Base-by-base conservation (phyloP, 2,888 invertebrate species). In the Tineola bisselliella region DNA sequence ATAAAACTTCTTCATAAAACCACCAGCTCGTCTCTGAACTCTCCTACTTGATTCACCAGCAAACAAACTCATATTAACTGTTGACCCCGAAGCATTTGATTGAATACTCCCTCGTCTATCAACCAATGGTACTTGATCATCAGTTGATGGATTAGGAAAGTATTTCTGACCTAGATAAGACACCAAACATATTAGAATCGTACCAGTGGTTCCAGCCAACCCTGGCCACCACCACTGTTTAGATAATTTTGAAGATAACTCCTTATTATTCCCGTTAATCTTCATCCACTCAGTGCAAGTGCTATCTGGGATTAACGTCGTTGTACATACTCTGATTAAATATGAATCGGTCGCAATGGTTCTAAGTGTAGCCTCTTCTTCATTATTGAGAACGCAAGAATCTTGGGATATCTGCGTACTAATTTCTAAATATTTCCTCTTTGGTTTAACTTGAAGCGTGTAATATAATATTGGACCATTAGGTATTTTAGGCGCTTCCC, bases 381-480 rank as follows among this genome's bases (percentile, higher is more conserved):
- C 30, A 31, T 52, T 60, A 52, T 48, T 62, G 10, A 44, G 25
- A 17, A 78, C 70, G 61, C 86, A 86, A 74, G 75, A 76, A 6
- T 68, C 63, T 64, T 76, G 74, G 1, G 80, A 77, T 54, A 75
- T 61, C 6, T 76, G 62, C 48, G 68, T 65, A 56, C 67, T 67
- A 8, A 67, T 62, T n/a, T 70, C 66, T 58, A 67, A 67, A 11
- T 68, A 63, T 56, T 68, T 67, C 25, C 72, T 64, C 15, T 66
- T 69, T n/a, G 81, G 77, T 54, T 75, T 62, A 8, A 84, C 70
- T 70, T 81, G 76, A n/a, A 86, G 62, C n/a, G 65, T 67, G 64
- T 82, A 84, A 11, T 80, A 72, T 58, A 86, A 68, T 31, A 86
- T 66, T n/a, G 77, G 76, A 12, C 87, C 87, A 62, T 87, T 87